Percentiles rank a stretch among this genome's conserved stretches.
These are phyloP conservation scores for Tragopan temminckii DNA, from an alignment of 2,797 vertebrate genomes.

Conservation along the genomic window DNA sequence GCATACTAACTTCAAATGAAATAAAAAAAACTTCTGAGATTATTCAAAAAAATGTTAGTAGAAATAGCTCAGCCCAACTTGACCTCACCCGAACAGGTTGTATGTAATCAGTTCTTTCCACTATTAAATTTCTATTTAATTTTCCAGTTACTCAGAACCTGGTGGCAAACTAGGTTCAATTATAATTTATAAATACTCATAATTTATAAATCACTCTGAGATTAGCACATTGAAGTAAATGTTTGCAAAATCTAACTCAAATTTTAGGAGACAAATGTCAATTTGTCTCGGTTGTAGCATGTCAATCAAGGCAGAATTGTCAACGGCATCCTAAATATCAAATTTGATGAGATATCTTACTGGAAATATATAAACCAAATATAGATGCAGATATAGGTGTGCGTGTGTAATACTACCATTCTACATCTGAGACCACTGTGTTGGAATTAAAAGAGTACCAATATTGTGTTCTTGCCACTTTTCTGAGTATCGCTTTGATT, in stretches of 20 bases:
- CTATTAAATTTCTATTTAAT: not conserved
- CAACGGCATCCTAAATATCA: not conserved
- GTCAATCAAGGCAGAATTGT: not conserved
- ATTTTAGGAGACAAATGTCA: not conserved
- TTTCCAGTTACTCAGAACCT: not conserved
- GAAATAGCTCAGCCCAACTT: not conserved
- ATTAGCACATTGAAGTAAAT: not conserved
- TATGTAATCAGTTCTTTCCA: not conserved
- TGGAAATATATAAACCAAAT: not conserved
- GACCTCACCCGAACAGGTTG: rapidly evolving
- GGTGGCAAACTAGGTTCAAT: too few species aligned
- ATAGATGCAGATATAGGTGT: not conserved
- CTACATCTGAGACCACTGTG: not conserved
- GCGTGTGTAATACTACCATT: not conserved
- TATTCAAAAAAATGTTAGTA: not conserved
- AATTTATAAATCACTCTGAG: not conserved
- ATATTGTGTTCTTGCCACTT: not conserved
- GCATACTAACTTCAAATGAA: not conserved
- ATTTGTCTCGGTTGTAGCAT: not conserved
- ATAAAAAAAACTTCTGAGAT: not conserved
- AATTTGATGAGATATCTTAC: not conserved
- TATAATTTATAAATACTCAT: too few species aligned
- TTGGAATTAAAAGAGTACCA: not conserved
- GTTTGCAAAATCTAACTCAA: not conserved
- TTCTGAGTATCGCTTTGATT: not conserved